Conservation (phyloP, 1,140 invertebrate genomes). For the Sycophila sp. region DNA sequence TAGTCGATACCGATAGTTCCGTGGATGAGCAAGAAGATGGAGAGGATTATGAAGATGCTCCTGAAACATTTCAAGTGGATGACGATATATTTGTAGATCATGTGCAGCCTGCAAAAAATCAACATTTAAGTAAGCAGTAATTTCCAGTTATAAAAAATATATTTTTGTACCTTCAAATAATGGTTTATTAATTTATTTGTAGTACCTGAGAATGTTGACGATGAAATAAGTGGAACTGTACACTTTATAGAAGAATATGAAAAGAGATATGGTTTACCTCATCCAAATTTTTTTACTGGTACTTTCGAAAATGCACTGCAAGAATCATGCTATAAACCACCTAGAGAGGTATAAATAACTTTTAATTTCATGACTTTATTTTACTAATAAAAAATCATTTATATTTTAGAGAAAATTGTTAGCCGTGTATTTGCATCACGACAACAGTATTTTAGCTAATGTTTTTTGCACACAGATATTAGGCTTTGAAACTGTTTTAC, state of each 20-base stretch:
- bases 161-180: neutral
- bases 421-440: conserved; percentile 94
- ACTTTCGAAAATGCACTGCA: conserved; percentile 89
- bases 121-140: conserved; percentile 80
- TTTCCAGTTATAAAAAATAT: neutral
- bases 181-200: conserved; percentile 47
- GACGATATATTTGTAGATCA: conserved; percentile 89
- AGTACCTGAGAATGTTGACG: conserved; percentile 88
- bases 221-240: conserved; percentile 86
- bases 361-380: conserved; percentile 5
- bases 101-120: conserved; percentile 73
- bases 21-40: conserved; percentile 86
- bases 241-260: conserved; percentile 88
- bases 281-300: conserved; percentile 91
- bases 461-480: conserved; percentile 96
- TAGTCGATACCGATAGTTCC: conserved; percentile 75
- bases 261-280: conserved; percentile 80
- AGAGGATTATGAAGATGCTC: conserved; percentile 87
- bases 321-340: conserved; percentile 86
- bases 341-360: conserved; percentile 78
- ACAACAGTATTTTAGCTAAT: conserved; percentile 91
- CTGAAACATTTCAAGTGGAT: conserved; percentile 81
- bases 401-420: conserved; percentile 85
- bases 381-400: conserved; percentile 43
- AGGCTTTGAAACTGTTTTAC: conserved; percentile 88